These are phyloP conservation scores for Salpingus planirostris DNA, from an alignment of 2,888 invertebrate species.

Conservation along the genomic window DNA sequence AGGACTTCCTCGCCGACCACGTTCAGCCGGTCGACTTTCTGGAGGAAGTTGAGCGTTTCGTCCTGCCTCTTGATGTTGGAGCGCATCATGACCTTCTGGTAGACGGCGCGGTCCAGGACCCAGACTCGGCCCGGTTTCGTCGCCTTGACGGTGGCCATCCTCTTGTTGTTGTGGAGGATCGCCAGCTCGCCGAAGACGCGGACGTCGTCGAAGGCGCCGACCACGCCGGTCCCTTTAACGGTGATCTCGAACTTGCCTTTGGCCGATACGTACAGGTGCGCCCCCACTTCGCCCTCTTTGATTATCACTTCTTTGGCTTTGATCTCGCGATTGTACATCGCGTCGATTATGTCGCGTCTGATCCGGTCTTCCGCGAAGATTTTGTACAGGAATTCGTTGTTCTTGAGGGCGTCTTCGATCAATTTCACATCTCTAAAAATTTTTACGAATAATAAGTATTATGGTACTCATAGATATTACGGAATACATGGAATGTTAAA, in stretches of 20 bases:
- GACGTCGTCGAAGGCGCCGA: conserved; percentile 64
- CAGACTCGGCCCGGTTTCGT: conserved; percentile 74
- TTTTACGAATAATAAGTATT: no score
- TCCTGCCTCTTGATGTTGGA: conserved; percentile 76
- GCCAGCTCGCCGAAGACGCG: conserved; percentile 77
- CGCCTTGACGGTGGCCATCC: conserved; percentile 80
- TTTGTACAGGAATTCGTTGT: conserved; percentile 26
- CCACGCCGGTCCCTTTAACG: conserved; percentile 65
- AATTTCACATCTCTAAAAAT: conserved; percentile 9
- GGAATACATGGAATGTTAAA: no score
- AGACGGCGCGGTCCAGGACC: conserved; percentile 78
- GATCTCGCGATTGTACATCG: conserved; percentile 25
- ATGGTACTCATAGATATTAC: no score
- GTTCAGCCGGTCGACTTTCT: conserved; percentile 68
- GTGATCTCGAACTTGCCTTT: conserved; percentile 79
- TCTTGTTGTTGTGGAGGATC: conserved; percentile 59
- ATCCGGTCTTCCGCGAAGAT: conserved; percentile 21
- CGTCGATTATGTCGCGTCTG: conserved; percentile 24
- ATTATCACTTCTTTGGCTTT: conserved; percentile 23
- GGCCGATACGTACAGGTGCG: conserved; percentile 77
- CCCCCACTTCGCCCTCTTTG: conserved; percentile 42
- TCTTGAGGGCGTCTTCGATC: conserved; percentile 17
- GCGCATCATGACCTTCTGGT: conserved; percentile 82
- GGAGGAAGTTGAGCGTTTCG: conserved; percentile 75
- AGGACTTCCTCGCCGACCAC: conserved; percentile 62